Base-by-base conservation (phyloP, 2,797 vertebrate species). In the Apodemus agrarius region DNA sequence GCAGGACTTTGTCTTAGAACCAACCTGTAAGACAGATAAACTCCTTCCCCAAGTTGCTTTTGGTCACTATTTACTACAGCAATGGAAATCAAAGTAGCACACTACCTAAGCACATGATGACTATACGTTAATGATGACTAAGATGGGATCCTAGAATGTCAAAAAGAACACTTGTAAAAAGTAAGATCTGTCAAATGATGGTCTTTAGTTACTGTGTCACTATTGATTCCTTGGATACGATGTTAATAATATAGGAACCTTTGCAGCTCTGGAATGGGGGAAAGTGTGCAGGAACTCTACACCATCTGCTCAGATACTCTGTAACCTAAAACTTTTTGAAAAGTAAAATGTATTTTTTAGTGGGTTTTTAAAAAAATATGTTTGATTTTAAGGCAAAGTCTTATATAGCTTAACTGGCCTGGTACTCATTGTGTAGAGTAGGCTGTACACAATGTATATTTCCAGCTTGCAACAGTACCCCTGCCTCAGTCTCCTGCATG, bases 301-400 rank as follows among this genome's bases (percentile, higher is more conserved):
- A 37, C 9, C 67, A 86, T n/a, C 76, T 94, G 46, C 19, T 91
- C 52, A 89, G 31, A 96, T 94, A 87, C 75, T 86, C 84, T 95
- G 4, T 74, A 75, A 95, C 74, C 24, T 82, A 83, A 93, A 95
- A 82, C 17, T 76, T 69, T 92, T 75, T 37, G 85, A 46, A 52
- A 89, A 94, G 43, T 31, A 12, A 90, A 43, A 43, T 10, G 37
- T 19, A 46, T 65, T 83, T 83, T 59, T 83, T 72, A 37, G 67
- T 72, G 67, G 2, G 14, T 21, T 63, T 16, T 2, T 4, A 34
- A 34, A 49, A 34, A 34, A 43, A 43, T 43, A 10, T 63, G 57
- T 37, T 65, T 84, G 59, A 8, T 65, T 65, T 21, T 65, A 59
- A 31, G 26, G 8, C 40, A 65, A 63, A 26, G 82, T 46, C 40